These are phyloP conservation scores for Proterorhinus semilunaris DNA, from an alignment of 2,113 vertebrate species.

Conservation along the genomic window DNA sequence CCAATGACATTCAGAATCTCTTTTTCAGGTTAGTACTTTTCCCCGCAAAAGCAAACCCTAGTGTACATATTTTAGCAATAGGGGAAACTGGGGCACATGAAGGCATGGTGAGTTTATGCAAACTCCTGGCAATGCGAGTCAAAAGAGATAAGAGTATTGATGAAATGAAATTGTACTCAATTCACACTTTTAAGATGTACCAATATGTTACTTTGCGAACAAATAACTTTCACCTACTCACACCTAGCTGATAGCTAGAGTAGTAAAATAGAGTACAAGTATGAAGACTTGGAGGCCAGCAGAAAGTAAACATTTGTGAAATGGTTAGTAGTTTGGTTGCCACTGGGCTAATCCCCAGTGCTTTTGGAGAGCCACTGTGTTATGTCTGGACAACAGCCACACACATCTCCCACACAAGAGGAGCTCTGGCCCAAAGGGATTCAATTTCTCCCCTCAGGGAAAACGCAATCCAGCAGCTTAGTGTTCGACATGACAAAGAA, in stretches of 20 bases:
- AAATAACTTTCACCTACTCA: neutral
- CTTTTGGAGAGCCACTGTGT: constrained; percentile 49
- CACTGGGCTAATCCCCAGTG: constrained; percentile 49
- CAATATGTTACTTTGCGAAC: no score
- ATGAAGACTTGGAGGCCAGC: neutral
- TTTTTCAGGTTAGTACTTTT: no score
- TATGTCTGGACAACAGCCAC: constrained; percentile 47
- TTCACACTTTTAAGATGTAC: no score
- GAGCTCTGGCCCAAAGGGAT: constrained; percentile 9
- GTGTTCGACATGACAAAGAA: constrained; percentile 31
- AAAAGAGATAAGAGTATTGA: no score
- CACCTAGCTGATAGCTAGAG: neutral
- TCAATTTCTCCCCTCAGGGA: constrained; percentile 11
- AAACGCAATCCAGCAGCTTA: constrained; percentile 15
- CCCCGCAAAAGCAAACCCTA: no score
- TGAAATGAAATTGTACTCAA: no score
- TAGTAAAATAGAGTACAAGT: no score
- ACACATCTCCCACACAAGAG: constrained; percentile 37
- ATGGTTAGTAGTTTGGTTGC: constrained; percentile 35
- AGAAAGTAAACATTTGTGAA: constrained; percentile 35
- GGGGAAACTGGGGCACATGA: no score
- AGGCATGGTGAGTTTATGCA: no score
- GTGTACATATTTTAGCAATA: no score
- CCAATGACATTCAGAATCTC: no score
- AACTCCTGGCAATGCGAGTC: no score